phyloP scores from a whole-genome alignment of 2,888 invertebrate genomes.

The Aethes cnicana region DNA sequence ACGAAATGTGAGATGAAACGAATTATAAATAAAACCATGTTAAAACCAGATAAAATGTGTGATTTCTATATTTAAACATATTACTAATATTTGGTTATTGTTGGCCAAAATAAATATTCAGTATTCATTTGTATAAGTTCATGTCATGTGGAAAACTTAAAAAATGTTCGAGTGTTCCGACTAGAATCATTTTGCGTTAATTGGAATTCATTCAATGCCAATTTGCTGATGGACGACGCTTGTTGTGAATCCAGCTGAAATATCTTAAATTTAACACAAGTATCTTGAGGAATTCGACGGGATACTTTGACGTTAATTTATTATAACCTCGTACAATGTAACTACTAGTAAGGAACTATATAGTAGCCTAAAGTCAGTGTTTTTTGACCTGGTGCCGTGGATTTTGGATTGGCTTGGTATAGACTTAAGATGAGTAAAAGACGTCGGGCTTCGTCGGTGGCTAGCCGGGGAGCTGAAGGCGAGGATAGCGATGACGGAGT shows the following conservation, averaged over 20 bases:
- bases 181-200: neutral
- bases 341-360: neutral
- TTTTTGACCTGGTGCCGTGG: constrained; percentile 8
- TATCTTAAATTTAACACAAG: neutral
- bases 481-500: constrained; percentile 87
- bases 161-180: too few relatives aligned
- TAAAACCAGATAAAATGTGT: too few relatives aligned
- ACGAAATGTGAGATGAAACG: too few relatives aligned
- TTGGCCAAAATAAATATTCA: too few relatives aligned
- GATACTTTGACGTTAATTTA: neutral
- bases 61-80: too few relatives aligned
- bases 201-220: neutral
- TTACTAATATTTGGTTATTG: too few relatives aligned
- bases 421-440: constrained; percentile 86
- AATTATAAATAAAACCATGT: too few relatives aligned
- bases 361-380: neutral
- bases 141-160: too few relatives aligned
- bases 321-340: constrained; percentile 13
- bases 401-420: constrained; percentile 27
- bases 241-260: constrained; percentile 12
- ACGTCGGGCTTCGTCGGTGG: constrained; percentile 91
- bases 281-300: neutral
- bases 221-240: constrained; percentile 27
- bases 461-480: constrained; percentile 86
- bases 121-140: too few relatives aligned